phyloP scores from a whole-genome alignment of 2,797 vertebrate genomes.

The Anguilla megastoma region DNA sequence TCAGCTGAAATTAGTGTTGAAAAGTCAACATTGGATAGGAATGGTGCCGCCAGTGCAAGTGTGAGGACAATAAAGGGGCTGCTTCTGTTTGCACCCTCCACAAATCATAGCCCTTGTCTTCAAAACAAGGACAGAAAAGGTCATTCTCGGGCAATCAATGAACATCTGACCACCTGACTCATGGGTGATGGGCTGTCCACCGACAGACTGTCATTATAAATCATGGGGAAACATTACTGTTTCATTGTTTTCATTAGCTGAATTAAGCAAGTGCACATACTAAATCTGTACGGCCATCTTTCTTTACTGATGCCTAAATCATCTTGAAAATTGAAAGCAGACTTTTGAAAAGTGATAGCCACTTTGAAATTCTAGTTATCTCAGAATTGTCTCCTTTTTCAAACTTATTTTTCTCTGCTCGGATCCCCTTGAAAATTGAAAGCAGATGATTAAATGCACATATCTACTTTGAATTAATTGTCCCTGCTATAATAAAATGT shows the following conservation, averaged over 20 bases:
- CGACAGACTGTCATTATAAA: conserved; percentile 27
- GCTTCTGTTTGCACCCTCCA: conserved; percentile 12
- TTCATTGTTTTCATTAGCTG: conserved; percentile 13
- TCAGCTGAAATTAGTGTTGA: conserved; percentile 57
- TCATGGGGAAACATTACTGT: conserved; percentile 14
- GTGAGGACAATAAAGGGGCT: conserved; percentile 9
- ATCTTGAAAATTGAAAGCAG: not conserved
- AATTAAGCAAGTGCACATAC: conserved; percentile 25
- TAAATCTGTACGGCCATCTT: not conserved
- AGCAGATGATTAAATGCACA: not conserved
- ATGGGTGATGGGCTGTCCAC: conserved; percentile 20
- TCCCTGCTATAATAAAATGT: not conserved
- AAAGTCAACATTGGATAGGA: conserved; percentile 45
- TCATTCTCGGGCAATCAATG: conserved; percentile 32
- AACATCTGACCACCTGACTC: conserved; percentile 31
- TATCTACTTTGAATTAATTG: not conserved
- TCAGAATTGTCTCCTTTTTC: not conserved
- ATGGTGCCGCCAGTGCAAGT: conserved; percentile 34
- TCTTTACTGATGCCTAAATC: not conserved
- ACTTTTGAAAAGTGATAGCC: not conserved
- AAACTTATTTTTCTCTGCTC: not conserved
- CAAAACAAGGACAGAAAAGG: conserved; percentile 28
- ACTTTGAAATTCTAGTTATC: not conserved
- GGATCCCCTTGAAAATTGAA: not conserved
- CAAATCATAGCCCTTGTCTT: conserved; percentile 28